Evolutionary conservation across 1,140 invertebrate genomes (phyloP).

Genomic region (Yoshiicerus persimilis): DNA sequence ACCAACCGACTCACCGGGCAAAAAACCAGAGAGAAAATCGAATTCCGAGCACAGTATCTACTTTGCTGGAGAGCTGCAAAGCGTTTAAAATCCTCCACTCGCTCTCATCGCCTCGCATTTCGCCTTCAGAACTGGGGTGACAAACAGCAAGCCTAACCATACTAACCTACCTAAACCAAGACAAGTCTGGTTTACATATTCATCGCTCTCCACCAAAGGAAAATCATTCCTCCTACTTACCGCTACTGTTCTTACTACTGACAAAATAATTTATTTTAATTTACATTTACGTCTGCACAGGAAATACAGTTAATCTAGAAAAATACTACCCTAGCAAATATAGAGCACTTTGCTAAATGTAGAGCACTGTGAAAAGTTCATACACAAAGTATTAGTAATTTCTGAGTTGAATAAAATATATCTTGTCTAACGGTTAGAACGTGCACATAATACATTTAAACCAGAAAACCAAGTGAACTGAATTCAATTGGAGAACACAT

Average conservation of each 20-base stretch:
- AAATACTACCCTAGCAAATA: no score
- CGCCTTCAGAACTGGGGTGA: not conserved
- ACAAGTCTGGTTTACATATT: not conserved
- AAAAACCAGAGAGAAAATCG: slow-evolving; percentile 40
- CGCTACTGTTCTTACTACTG: not conserved
- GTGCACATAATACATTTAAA: not conserved
- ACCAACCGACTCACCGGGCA: slow-evolving; percentile 18
- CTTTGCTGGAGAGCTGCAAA: slow-evolving; percentile 29
- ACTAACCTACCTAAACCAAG: not conserved
- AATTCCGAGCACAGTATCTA: slow-evolving; percentile 30
- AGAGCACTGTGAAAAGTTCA: not conserved
- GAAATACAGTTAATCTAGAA: not conserved
- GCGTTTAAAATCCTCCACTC: slow-evolving; percentile 29
- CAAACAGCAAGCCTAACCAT: not conserved
- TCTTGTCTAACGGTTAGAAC: not conserved
- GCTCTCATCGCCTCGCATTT: not conserved
- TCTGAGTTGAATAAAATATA: not conserved
- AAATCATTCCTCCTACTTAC: not conserved
- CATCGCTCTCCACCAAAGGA: not conserved
- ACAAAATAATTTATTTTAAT: not conserved
- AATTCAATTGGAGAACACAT: not conserved
- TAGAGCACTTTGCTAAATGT: not conserved
- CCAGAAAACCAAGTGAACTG: not conserved
- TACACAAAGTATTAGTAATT: not conserved
- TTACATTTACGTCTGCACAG: not conserved